Conservation (phyloP, 1,140 invertebrate species). For the Bombus waltoni region DNA sequence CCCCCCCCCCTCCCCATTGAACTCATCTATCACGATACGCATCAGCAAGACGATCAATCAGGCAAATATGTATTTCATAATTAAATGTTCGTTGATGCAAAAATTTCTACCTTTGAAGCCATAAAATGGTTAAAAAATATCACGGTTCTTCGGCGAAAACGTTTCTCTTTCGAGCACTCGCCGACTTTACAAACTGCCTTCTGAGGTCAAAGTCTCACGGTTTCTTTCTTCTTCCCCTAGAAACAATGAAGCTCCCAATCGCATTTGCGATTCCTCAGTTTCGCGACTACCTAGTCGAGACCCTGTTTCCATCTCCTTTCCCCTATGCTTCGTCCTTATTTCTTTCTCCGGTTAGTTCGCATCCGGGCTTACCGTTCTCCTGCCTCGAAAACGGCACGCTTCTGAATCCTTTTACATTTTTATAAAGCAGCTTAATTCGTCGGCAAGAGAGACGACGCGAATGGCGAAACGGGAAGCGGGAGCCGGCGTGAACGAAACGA, state of each 20-base stretch:
- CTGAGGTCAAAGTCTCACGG: slow-evolving; percentile 39
- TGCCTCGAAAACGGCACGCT: slow-evolving; percentile 64
- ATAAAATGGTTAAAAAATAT: slow-evolving; percentile 41
- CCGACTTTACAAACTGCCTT: slow-evolving; percentile 52
- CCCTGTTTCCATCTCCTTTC: slow-evolving; percentile 28
- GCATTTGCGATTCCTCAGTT: slow-evolving; percentile 74
- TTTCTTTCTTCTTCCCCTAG: slow-evolving; percentile 49
- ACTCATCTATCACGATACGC: slow-evolving; percentile 22
- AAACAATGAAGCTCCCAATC: slow-evolving; percentile 77
- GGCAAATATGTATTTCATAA: neutral
- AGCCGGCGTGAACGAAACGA: slow-evolving; percentile 12
- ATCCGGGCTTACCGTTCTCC: slow-evolving; percentile 26
- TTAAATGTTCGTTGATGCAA: neutral
- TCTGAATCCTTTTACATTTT: slow-evolving; percentile 75
- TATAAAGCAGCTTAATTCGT: slow-evolving; percentile 76
- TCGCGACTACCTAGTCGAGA: slow-evolving; percentile 38
- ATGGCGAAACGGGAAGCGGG: slow-evolving; percentile 30
- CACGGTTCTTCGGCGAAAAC: slow-evolving; percentile 39
- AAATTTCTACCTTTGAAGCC: neutral
- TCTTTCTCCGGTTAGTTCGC: slow-evolving; percentile 7
- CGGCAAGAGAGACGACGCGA: slow-evolving; percentile 34
- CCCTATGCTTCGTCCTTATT: neutral
- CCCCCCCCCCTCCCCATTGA: neutral
- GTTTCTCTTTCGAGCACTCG: neutral
- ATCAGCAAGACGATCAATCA: slow-evolving; percentile 2